Evolutionary conservation across 2,888 invertebrate species (phyloP).

Genomic region (Megalurothrips usitatus): DNA sequence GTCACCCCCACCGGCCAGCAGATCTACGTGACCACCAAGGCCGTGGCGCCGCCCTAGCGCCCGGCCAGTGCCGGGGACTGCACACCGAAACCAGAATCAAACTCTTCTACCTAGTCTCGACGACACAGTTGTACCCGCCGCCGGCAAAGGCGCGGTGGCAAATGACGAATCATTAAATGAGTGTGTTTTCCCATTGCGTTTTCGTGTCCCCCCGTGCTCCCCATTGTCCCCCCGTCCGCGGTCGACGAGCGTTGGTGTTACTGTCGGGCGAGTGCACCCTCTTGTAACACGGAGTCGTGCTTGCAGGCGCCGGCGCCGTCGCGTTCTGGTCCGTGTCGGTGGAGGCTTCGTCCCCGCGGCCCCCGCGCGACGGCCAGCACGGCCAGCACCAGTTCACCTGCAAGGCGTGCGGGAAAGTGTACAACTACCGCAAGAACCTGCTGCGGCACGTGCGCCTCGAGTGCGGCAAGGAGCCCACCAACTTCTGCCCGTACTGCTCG

Average conservation of each 20-base stretch:
- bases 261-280: too few relatives aligned
- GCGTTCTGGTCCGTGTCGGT: neutral
- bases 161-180: too few relatives aligned
- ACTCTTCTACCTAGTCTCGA: too few relatives aligned
- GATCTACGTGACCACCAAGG: neutral
- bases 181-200: too few relatives aligned
- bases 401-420: slow-evolving; percentile 42
- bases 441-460: slow-evolving; percentile 41
- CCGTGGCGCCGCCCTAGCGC: too few relatives aligned
- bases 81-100: too few relatives aligned
- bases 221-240: too few relatives aligned
- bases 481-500: slow-evolving; percentile 44
- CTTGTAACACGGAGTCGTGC: neutral
- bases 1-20: neutral
- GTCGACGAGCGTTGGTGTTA: too few relatives aligned
- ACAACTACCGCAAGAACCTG: slow-evolving; percentile 43
- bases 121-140: too few relatives aligned
- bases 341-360: neutral
- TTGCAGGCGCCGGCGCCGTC: neutral
- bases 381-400: slow-evolving; percentile 34
- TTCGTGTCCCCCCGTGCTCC: too few relatives aligned
- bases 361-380: neutral
- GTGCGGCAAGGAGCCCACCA: slow-evolving; percentile 39
- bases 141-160: too few relatives aligned
- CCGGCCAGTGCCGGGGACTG: too few relatives aligned